phyloP scores from a whole-genome alignment of 2,888 invertebrate species.

The Pterostichus niger region DNA sequence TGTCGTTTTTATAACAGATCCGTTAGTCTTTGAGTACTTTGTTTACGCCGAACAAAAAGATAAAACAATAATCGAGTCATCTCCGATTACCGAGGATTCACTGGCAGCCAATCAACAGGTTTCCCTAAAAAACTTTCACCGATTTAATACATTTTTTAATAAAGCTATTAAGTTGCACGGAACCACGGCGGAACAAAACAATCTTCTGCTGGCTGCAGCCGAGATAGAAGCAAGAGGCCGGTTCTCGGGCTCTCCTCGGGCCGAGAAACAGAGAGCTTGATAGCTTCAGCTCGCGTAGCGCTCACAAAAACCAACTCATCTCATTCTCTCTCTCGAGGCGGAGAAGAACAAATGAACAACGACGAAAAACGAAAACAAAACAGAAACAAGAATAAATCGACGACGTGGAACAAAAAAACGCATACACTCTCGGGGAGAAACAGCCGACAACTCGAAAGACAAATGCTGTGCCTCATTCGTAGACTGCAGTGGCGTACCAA shows the following conservation, averaged over 20 bases:
- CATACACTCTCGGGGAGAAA: constrained; percentile 63
- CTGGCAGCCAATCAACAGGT: constrained; percentile 61
- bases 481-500: constrained; percentile 59
- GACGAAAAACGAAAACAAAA: constrained; percentile 62
- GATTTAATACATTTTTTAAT: constrained; percentile 67
- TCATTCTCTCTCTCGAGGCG: constrained; percentile 60
- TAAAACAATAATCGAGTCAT: constrained; percentile 62
- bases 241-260: neutral
- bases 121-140: constrained; percentile 65
- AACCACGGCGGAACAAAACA: constrained; percentile 51
- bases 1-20: constrained; percentile 34
- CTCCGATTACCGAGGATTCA: constrained; percentile 47
- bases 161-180: constrained; percentile 65
- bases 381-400: constrained; percentile 61
- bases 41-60: constrained; percentile 58
- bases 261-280: neutral
- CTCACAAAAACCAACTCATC: constrained; percentile 64
- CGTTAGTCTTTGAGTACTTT: constrained; percentile 44
- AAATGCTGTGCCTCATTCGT: constrained; percentile 63
- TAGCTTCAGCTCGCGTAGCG: constrained; percentile 12
- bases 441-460: constrained; percentile 65
- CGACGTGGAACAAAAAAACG: constrained; percentile 55
- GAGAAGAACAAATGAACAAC: constrained; percentile 66
- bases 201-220: constrained; percentile 13
- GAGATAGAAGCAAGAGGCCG: constrained; percentile 1